Conservation (phyloP, 2,113 vertebrate genomes). For the Sisor rabdophorus region DNA sequence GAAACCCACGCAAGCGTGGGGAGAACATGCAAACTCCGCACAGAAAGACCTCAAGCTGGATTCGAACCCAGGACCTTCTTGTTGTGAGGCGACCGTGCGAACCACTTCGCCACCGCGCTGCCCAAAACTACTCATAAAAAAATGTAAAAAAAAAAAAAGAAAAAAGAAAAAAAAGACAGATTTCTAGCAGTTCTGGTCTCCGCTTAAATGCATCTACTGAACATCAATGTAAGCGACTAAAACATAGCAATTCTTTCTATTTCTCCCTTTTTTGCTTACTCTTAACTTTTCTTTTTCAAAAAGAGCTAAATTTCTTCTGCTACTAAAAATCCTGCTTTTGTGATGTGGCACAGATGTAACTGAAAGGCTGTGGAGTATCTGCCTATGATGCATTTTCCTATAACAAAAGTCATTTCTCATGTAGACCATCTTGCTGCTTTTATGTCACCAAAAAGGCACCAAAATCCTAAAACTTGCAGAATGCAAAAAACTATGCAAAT, state of each 20-base stretch:
- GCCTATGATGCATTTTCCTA: background rate
- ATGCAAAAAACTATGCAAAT: constrained; percentile 13
- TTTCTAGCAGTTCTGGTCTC: too few species aligned
- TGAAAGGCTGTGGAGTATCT: background rate
- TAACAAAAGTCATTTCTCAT: background rate
- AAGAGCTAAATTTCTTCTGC: background rate
- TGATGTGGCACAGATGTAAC: background rate
- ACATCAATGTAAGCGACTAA: too few species aligned
- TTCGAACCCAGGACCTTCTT: too few species aligned
- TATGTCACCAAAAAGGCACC: background rate
- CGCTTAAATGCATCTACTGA: too few species aligned
- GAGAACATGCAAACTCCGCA: too few species aligned
- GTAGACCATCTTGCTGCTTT: background rate
- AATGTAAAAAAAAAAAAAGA: too few species aligned
- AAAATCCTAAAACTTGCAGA: background rate
- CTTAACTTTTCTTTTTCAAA: background rate
- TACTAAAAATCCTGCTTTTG: background rate
- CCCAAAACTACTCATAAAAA: too few species aligned
- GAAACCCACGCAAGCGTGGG: too few species aligned
- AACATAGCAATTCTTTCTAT: background rate
- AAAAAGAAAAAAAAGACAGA: too few species aligned
- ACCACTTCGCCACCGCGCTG: too few species aligned
- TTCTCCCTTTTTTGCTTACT: background rate
- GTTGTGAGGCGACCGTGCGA: too few species aligned
- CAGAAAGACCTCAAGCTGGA: too few species aligned